Percentiles rank a stretch among this genome's conserved stretches.
These are phyloP conservation scores for Oscarella lobularis DNA, from an alignment of 37 sponge, comb jelly and placozoan genomes.

Conservation along the genomic window DNA sequence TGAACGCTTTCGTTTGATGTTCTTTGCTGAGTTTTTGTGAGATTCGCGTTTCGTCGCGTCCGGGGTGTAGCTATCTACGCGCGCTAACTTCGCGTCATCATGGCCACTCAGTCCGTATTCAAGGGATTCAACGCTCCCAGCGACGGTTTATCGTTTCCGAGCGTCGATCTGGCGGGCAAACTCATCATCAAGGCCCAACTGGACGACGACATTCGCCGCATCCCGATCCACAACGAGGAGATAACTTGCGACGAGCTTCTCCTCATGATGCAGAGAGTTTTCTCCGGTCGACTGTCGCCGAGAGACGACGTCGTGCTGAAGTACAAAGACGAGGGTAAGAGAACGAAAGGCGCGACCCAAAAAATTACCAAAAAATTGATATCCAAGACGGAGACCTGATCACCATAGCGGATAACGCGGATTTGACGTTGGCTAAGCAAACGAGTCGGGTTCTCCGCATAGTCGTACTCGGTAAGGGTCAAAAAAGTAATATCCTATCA, in stretches of 20 bases:
- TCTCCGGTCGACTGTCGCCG: constrained; percentile 37
- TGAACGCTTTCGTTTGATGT: too few species aligned
- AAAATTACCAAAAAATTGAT: not conserved
- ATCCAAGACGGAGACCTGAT: constrained; percentile 68
- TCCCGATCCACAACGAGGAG: constrained; percentile 86
- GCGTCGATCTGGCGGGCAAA: constrained; percentile 56
- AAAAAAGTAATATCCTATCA: too few species aligned
- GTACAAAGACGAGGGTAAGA: constrained; percentile 77
- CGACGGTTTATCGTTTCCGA: constrained; percentile 17
- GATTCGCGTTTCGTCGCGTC: too few species aligned
- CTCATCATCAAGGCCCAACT: constrained; percentile 74
- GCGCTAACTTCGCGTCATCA: not conserved
- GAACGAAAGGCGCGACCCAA: too few species aligned
- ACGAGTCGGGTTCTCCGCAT: constrained; percentile 38
- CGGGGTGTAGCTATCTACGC: too few species aligned
- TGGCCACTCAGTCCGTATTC: not conserved
- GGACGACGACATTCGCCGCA: constrained; percentile 47
- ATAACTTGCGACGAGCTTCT: constrained; percentile 91
- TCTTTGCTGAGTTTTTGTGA: too few species aligned
- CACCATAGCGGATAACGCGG: constrained; percentile 64
- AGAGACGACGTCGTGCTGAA: constrained; percentile 82
- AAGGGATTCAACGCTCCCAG: not conserved
- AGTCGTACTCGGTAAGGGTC: constrained; percentile 46
- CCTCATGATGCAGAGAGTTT: constrained; percentile 84
- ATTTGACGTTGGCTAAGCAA: constrained; percentile 75